Evolutionary conservation across 2,113 vertebrate genomes (phyloP), one percentile per base, ranked within the genome.

Genomic region (Isichthys henryi): DNA sequence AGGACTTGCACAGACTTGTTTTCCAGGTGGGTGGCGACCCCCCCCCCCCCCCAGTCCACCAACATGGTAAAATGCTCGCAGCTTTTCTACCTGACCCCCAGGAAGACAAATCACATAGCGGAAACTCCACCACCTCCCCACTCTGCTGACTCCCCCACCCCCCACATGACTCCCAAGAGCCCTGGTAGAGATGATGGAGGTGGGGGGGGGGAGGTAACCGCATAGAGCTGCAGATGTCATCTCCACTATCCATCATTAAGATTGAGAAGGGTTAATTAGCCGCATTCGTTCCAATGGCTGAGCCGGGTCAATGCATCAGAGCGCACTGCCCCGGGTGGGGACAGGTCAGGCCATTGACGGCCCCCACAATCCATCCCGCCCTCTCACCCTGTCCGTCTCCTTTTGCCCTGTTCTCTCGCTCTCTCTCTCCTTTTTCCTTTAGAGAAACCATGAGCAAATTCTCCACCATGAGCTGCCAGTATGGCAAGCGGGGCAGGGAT

Each of bases 231-330:
- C 88, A 58, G 45, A 88, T 52, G 89, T 89, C 83, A 88, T 88
- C 58, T 49, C 52, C 80, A 49, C 53, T 48, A 23, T 89, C 88
- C 80, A 86, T 91, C 90, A 92, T 89, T 80, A 86, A 88, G 89
- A 91, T 66, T 89, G 86, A 89, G 86, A 89, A 84, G 88, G 90
- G 91, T 90, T 91, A 91, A 90, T 90, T 88, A 84, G 35, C 45
- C 39, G 31, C 89, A 82, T 82, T 77, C 85, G 90, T 92, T 88
- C 87, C 48, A 39, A 49, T 53, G 48, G 10, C 6, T 48, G 23
- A 56, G 46, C 66, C 84, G 80, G 86, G 87, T 88, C 77, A 83
- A 88, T 89, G 74, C 62, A 89, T 92, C 89, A 90, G 58, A 90
- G 50, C 7, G 80, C 49, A 88, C 66, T 88, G 86, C 77, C 39